These are phyloP conservation scores for Leucoptera coffeella DNA, from an alignment of 2,888 invertebrate genomes.

Conservation along the genomic window DNA sequence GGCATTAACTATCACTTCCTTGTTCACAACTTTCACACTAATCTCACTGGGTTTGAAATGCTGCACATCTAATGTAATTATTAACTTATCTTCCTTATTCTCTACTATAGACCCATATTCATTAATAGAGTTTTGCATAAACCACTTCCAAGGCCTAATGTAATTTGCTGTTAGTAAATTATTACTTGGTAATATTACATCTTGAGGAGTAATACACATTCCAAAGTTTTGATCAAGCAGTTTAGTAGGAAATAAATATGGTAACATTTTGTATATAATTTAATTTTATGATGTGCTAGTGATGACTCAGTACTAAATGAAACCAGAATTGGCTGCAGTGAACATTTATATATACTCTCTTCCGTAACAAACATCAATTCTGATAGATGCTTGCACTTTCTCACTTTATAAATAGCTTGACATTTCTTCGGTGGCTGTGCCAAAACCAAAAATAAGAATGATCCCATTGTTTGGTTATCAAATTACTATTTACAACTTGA, in stretches of 20 bases:
- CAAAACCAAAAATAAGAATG: slow-evolving; percentile 10
- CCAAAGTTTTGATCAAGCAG: slow-evolving; percentile 13
- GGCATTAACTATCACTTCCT: slow-evolving; percentile 54
- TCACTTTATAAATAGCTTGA: slow-evolving; percentile 14
- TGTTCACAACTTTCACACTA: slow-evolving; percentile 58
- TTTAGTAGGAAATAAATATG: slow-evolving; percentile 10
- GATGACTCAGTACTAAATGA: too few species aligned
- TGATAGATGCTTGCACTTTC: slow-evolving; percentile 16
- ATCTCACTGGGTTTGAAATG: slow-evolving; percentile 64
- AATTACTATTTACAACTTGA: too few species aligned
- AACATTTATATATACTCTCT: slow-evolving; percentile 17
- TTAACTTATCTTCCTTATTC: slow-evolving; percentile 21
- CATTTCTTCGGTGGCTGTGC: slow-evolving; percentile 12
- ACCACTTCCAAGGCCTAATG: slow-evolving; percentile 16
- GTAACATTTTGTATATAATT: slow-evolving; percentile 15
- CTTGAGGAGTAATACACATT: slow-evolving; percentile 13
- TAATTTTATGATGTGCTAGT: too few species aligned
- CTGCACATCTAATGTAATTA: slow-evolving; percentile 61
- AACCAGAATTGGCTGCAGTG: slow-evolving; percentile 10
- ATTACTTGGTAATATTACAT: slow-evolving; percentile 13
- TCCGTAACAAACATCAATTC: slow-evolving; percentile 10
- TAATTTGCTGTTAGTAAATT: slow-evolving; percentile 11
- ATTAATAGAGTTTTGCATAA: slow-evolving; percentile 10
- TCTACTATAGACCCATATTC: slow-evolving; percentile 16
- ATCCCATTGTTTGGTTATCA: slow-evolving; percentile 13